Evolutionary conservation across 2,113 vertebrate genomes (phyloP).

Genomic region (Nestor notabilis): DNA sequence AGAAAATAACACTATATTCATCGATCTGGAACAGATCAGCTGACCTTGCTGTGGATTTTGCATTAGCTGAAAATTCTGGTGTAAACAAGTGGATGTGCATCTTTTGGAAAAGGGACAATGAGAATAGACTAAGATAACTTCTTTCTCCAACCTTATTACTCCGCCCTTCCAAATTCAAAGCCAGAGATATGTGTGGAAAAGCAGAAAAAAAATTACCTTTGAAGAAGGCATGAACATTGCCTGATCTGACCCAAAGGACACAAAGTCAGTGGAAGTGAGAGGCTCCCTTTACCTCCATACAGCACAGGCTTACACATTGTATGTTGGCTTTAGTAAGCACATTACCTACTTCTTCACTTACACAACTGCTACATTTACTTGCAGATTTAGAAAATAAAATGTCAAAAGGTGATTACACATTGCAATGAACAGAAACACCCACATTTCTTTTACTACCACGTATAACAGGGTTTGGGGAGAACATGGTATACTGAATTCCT

Average conservation of each 20-base stretch:
- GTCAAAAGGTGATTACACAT: background rate
- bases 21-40: background rate
- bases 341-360: too few species aligned
- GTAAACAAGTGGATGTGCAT: background rate
- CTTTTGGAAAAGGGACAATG: background rate
- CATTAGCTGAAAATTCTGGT: background rate
- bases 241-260: background rate
- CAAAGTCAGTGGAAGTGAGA: background rate
- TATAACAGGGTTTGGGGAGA: background rate
- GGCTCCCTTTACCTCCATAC: background rate
- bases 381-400: background rate
- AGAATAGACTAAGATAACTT: background rate
- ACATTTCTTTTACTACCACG: constrained; percentile 1
- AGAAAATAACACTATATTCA: background rate
- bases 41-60: background rate
- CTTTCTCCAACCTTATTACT: background rate
- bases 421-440: constrained; percentile 24
- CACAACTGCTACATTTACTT: background rate
- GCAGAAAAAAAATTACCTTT: background rate
- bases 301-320: background rate
- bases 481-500: background rate
- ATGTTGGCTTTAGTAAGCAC: too few species aligned
- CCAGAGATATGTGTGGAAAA: background rate
- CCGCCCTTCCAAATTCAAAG: background rate
- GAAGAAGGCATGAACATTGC: background rate